Evolutionary conservation across 2,797 vertebrate genomes (phyloP).

Genomic region (Sebastiscus tertius): DNA sequence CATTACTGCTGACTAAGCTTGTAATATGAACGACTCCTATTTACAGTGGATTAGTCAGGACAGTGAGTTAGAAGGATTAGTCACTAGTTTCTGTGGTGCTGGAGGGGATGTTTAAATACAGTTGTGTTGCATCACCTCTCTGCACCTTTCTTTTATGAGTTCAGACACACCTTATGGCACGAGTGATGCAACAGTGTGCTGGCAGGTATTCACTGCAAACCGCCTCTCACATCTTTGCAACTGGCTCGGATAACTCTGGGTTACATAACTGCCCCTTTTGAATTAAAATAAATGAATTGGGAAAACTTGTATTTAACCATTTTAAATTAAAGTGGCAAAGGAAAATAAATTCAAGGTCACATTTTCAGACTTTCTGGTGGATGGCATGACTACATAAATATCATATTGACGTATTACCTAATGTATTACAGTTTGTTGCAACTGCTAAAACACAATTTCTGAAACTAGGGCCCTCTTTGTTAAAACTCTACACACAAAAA

Average conservation of each 20-base stretch:
- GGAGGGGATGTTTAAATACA: not conserved
- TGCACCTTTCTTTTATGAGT: not conserved
- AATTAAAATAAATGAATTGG: not conserved
- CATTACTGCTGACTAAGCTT: not conserved
- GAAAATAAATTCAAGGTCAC: not conserved
- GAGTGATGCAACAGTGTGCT: not conserved
- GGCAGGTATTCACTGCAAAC: not conserved
- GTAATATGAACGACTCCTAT: not conserved
- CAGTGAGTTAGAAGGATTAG: not conserved
- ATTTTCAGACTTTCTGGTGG: not conserved
- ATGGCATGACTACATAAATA: not conserved
- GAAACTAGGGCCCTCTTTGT: not conserved
- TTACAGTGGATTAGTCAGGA: not conserved
- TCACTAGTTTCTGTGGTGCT: constrained; percentile 3
- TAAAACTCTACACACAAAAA: too few species aligned
- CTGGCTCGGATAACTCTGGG: not conserved
- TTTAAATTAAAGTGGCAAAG: not conserved
- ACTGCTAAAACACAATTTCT: not conserved
- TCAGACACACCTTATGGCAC: constrained; percentile 3
- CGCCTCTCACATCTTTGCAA: not conserved
- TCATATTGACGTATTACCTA: not conserved
- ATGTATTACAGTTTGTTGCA: not conserved
- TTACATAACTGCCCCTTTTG: not conserved
- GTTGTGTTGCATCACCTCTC: constrained; percentile 15
- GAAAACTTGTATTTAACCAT: not conserved